Percentiles rank a stretch among this genome's conserved stretches.
These are phyloP conservation scores for Tupaia chinensis DNA, from an alignment of 2,113 vertebrate species.

Conservation along the genomic window DNA sequence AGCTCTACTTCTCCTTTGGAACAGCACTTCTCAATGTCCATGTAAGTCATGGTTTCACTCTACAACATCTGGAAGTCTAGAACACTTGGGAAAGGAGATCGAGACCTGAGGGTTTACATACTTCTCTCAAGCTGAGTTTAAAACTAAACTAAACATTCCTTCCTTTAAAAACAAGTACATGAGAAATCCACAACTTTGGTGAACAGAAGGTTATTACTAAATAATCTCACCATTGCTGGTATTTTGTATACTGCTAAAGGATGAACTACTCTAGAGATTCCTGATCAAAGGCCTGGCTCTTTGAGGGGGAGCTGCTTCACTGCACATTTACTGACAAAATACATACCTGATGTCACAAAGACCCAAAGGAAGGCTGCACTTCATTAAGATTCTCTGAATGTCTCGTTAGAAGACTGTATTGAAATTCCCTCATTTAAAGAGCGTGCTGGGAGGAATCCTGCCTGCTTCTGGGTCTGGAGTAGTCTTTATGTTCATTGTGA, in stretches of 20 bases:
- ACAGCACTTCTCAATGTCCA: not conserved
- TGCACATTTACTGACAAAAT: conserved; percentile 4
- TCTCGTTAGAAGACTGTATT: not conserved
- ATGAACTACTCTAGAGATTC: not conserved
- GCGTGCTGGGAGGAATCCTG: not conserved
- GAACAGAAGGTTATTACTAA: not conserved
- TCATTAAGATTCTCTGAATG: not conserved
- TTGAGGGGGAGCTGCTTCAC: not conserved
- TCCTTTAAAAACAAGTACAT: not conserved
- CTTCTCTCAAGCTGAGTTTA: conserved; percentile 31
- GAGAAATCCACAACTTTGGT: not conserved
- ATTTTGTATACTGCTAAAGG: not conserved
- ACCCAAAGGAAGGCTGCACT: not conserved
- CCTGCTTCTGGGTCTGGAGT: not conserved
- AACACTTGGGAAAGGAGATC: conserved; percentile 13
- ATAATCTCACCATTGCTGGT: not conserved
- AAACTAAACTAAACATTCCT: not conserved
- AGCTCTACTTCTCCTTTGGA: not conserved
- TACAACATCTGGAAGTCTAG: not conserved
- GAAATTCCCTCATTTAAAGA: conserved; percentile 45
- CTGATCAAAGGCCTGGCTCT: not conserved
- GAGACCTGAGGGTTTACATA: not conserved
- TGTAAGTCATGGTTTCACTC: not conserved
- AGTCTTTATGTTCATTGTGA: not conserved
- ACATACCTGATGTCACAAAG: conserved; percentile 8